Evolutionary conservation across 2,888 invertebrate species (phyloP), one percentile per base, ranked within the genome.

Genomic region (Ormyrus pomaceus): DNA sequence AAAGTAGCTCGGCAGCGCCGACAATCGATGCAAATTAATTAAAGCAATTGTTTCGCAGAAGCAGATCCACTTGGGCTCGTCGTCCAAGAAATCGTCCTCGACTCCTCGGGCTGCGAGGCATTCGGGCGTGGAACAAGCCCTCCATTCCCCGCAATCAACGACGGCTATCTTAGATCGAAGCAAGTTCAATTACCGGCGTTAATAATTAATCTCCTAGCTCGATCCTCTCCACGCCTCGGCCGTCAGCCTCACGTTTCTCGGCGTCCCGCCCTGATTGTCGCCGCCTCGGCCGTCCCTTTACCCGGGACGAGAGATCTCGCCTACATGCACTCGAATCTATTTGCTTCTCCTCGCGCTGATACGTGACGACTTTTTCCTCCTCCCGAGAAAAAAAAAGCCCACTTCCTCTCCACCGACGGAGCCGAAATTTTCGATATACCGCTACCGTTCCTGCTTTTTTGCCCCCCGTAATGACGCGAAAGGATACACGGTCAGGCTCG

Each of bases 171-270:
- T 86, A 87, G 87, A 88, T 88, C 87, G 88, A 88, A 87, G 85
- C 86, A 86, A 86, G 88, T 88, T 87, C 88, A 88, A 89, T 89
- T 89, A 89, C 88, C 84, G 85, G 83, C 86, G 87, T 88, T 89
- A 88, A 88, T 89, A 89, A 89, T 88, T 89, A 88, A 88, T 87
- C 87, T 46, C 81, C 81, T 81, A 77, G 77, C 66, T 46, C 55
- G 13, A 77, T 68, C 74, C 74, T 58, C 83, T 77, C 81, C 84
- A 84, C 83, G 81, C 80, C 79, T 82, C 79, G 34, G 34, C 34
- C 34, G 34, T 34, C 34, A 34, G 34, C 34, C 34, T 34, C 34
- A 34, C 34, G 34, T 34, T 34, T 75, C 46, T 58, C 71, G 51
- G 4, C 66, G 34, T 10, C 34, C 45, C 13, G n/a, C 55, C 62